A percentile compares a stretch with the other conserved stretches of the same genome.
Evolutionary conservation across 2,113 vertebrate genomes (phyloP).

Genomic region (Epinephelus lanceolatus): DNA sequence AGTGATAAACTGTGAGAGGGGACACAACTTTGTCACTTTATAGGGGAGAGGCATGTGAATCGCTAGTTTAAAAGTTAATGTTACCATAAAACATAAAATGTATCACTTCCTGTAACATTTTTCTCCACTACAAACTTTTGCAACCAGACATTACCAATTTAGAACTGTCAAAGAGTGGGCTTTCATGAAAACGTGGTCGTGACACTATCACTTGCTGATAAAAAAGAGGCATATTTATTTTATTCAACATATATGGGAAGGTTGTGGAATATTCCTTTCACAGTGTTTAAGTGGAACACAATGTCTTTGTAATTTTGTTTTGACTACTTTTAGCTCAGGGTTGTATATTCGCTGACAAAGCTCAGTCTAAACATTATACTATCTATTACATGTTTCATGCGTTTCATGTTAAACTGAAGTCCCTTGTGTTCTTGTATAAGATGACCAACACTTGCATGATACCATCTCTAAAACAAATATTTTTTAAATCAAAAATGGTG

Average conservation of each 20-base stretch:
- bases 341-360: background rate
- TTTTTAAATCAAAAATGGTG: background rate
- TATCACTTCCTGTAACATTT: background rate
- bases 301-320: background rate
- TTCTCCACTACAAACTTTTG: background rate
- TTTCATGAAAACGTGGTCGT: background rate
- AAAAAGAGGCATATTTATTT: background rate
- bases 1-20: background rate
- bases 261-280: background rate
- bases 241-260: background rate
- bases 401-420: conserved; percentile 1
- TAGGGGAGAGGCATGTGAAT: background rate
- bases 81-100: background rate
- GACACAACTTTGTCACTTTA: background rate
- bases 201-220: background rate
- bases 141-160: background rate
- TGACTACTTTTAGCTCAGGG: background rate
- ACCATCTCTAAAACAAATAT: background rate
- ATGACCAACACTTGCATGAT: background rate
- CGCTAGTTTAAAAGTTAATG: background rate
- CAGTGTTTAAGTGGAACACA: background rate
- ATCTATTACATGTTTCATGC: background rate
- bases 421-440: background rate
- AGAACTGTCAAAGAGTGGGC: background rate
- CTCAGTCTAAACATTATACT: background rate